Conservation (phyloP, 2,888 invertebrate genomes). For the Empis livida region DNA sequence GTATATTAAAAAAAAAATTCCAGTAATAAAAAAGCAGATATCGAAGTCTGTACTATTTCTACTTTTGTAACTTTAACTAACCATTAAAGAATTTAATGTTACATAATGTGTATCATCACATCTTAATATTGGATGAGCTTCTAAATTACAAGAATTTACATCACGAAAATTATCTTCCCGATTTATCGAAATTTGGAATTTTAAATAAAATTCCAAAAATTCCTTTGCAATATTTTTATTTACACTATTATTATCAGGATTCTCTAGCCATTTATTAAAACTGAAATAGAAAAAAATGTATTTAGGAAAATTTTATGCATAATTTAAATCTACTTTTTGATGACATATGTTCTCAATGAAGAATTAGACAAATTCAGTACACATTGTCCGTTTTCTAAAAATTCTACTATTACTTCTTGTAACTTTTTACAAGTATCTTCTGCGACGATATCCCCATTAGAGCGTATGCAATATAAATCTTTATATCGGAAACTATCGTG, state of each 20-base stretch:
- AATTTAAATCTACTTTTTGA: conserved; percentile 17
- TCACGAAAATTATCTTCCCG: conserved; percentile 52
- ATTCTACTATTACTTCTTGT: conserved; percentile 25
- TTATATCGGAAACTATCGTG: conserved; percentile 17
- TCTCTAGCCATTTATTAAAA: conserved; percentile 18
- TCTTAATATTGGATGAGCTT: conserved; percentile 54
- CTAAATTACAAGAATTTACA: conserved; percentile 50
- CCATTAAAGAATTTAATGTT: conserved; percentile 54
- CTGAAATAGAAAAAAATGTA: conserved; percentile 1
- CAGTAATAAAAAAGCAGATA: too few species aligned
- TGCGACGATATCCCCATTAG: conserved; percentile 28
- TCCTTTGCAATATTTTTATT: conserved; percentile 34
- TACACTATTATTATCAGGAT: conserved; percentile 25
- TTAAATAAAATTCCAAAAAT: conserved; percentile 48
- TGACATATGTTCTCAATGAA: conserved; percentile 27
- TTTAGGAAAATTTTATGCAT: not conserved
- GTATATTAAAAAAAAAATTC: not conserved
- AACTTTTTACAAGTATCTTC: conserved; percentile 21
- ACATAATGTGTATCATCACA: conserved; percentile 64
- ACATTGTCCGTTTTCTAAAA: conserved; percentile 31
- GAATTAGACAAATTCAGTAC: conserved; percentile 25
- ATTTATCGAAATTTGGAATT: conserved; percentile 37
- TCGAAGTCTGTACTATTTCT: too few species aligned
- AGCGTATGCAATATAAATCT: conserved; percentile 25
- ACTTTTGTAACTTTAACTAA: conserved; percentile 24